Evolutionary conservation across 1,140 invertebrate genomes (phyloP).

Genomic region (Aphelinus atriplicis): DNA sequence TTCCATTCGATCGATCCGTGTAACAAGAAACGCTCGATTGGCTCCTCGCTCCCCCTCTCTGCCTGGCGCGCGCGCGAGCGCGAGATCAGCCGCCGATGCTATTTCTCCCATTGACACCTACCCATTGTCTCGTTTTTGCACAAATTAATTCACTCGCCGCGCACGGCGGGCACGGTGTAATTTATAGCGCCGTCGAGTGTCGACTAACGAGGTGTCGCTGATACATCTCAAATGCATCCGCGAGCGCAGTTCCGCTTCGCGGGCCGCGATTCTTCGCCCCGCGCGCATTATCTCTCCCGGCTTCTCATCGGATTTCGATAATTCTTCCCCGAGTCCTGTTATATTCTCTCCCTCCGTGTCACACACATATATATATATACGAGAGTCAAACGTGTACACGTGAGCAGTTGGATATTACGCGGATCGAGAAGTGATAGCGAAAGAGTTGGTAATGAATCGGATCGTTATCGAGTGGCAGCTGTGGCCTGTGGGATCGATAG

Average conservation of each 20-base stretch:
- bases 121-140: neutral
- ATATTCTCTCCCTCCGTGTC: no score
- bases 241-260: no score
- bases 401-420: no score
- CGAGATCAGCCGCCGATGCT: neutral
- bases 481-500: neutral
- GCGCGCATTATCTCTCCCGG: no score
- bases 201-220: no score
- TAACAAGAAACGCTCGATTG: slow-evolving; percentile 26
- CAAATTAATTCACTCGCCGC: neutral
- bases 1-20: slow-evolving; percentile 15
- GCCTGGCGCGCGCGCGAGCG: neutral
- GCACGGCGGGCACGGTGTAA: neutral
- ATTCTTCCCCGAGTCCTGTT: no score
- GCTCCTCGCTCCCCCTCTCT: slow-evolving; percentile 2
- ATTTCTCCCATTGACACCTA: neutral
- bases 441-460: neutral
- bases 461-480: neutral
- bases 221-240: no score
- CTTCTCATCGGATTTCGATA: no score
- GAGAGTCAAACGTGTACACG: no score
- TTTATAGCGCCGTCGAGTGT: neutral
- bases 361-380: no score
- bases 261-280: no score
- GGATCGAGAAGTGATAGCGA: no score